These are phyloP conservation scores for Alviniconcha strummeri DNA, from an alignment of 2,888 invertebrate genomes.

Conservation along the genomic window DNA sequence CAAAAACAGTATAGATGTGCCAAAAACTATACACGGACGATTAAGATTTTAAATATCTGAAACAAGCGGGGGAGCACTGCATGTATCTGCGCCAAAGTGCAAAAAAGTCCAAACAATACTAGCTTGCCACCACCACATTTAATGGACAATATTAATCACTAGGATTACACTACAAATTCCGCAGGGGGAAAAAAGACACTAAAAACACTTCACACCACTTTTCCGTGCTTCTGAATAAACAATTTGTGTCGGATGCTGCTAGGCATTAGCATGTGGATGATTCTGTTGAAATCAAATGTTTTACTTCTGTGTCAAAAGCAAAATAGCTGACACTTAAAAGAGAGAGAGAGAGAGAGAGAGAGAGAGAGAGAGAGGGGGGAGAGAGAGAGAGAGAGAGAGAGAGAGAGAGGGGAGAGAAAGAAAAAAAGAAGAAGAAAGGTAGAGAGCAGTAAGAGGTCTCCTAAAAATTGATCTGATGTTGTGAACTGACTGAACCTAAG, in stretches of 20 bases:
- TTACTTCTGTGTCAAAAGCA: not conserved
- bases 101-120: slow-evolving; percentile 13
- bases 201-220: slow-evolving; percentile 6
- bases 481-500: not conserved
- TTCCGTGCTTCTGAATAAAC: slow-evolving; percentile 18
- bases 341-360: not conserved
- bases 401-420: not conserved
- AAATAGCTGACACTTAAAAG: not conserved
- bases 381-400: not conserved
- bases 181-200: not conserved
- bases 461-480: not conserved
- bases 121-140: slow-evolving; percentile 23
- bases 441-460: not conserved
- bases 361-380: no score
- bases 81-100: slow-evolving; percentile 5
- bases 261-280: not conserved
- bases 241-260: not conserved
- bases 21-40: slow-evolving; percentile 17
- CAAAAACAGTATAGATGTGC: slow-evolving; percentile 21
- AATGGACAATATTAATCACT: slow-evolving; percentile 14
- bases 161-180: slow-evolving; percentile 20
- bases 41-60: slow-evolving; percentile 21
- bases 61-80: slow-evolving; percentile 27
- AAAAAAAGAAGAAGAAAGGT: not conserved
- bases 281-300: not conserved